phyloP scores from a whole-genome alignment of 37 sponge, comb jelly and placozoan species.

The Bolinopsis microptera region DNA sequence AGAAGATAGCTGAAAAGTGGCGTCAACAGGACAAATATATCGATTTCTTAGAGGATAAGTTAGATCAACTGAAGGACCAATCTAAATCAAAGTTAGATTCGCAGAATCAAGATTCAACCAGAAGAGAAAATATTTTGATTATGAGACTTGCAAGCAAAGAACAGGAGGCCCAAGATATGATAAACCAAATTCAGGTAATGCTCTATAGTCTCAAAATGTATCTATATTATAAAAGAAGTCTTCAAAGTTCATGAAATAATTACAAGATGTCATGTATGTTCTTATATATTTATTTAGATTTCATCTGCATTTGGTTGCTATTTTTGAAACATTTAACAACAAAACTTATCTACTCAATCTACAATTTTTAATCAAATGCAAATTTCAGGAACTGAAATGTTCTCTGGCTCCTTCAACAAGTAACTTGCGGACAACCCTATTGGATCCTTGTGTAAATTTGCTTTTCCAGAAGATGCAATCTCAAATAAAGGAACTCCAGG shows the following conservation, averaged over 20 bases:
- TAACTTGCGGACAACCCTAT: slow-evolving; percentile 74
- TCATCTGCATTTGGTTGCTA: no score
- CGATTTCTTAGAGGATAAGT: slow-evolving; percentile 70
- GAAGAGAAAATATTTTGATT: slow-evolving; percentile 89
- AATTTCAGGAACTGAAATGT: slow-evolving; percentile 88
- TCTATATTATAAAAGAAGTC: neutral
- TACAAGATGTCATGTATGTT: neutral
- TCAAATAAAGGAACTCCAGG: slow-evolving; percentile 80
- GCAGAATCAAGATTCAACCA: slow-evolving; percentile 80
- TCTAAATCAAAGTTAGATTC: slow-evolving; percentile 69
- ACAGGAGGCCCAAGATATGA: slow-evolving; percentile 84
- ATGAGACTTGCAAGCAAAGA: slow-evolving; percentile 94
- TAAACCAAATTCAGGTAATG: slow-evolving; percentile 58
- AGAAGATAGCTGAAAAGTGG: slow-evolving; percentile 73
- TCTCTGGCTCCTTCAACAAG: slow-evolving; percentile 73
- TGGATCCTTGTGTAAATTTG: slow-evolving; percentile 93
- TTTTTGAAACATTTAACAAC: no score
- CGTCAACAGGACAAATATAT: slow-evolving; percentile 85
- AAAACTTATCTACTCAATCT: no score
- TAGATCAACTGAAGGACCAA: neutral
- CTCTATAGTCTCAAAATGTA: neutral
- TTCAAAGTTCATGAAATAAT: neutral
- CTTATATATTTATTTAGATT: slow-evolving; percentile 64
- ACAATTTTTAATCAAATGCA: no score
- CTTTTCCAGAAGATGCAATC: slow-evolving; percentile 83